Evolutionary conservation across 1,140 invertebrate species (phyloP), one percentile per base, ranked within the genome.

Genomic region (Spodoptera litura): DNA sequence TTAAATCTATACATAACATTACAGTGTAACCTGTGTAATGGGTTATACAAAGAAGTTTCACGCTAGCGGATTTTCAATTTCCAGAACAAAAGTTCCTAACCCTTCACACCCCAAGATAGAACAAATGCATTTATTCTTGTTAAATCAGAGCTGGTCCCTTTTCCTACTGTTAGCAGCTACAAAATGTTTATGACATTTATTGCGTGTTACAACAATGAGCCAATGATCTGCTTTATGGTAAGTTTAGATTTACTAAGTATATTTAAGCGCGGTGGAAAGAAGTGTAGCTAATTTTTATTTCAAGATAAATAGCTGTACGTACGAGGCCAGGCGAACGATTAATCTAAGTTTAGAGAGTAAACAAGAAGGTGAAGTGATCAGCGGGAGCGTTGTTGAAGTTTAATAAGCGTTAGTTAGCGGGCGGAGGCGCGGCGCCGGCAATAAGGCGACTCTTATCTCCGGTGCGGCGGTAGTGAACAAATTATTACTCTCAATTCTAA

Each of bases 271-370:
- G 35, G 10, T 38, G 9, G 62, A 25, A 68, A 76, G 44, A 13
- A 44, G 52, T 25, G 62, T 68, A 68, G 35, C 25, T 55, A 56
- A 52, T 66, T 66, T 68, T 77, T 68, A 77, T 85, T 85, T 78
- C 76, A 86, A 89, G 88, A 92, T 88, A 91, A 91, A 91, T 91
- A 89, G 87, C 74, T 38, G 73, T 61, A 84, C 74, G 83, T 84
- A 81, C 80, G 79, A 84, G 86, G 85, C 70, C 79, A 76, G 81
- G 82, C 88, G 81, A 89, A 87, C 93, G 87, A 94, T 94, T 93
- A 94, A 93, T 94, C 91, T 94, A 92, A 94, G 89, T 94, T 94
- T 93, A 91, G 87, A 89, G 89, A 93, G 90, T 87, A 91, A 93
- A 91, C 92, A 92, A 92, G 88, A 90, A 88, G 90, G 91, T 93